Evolutionary conservation across 2,113 vertebrate genomes (phyloP), one percentile per base, ranked within the genome.

Genomic region (Garra rufa): DNA sequence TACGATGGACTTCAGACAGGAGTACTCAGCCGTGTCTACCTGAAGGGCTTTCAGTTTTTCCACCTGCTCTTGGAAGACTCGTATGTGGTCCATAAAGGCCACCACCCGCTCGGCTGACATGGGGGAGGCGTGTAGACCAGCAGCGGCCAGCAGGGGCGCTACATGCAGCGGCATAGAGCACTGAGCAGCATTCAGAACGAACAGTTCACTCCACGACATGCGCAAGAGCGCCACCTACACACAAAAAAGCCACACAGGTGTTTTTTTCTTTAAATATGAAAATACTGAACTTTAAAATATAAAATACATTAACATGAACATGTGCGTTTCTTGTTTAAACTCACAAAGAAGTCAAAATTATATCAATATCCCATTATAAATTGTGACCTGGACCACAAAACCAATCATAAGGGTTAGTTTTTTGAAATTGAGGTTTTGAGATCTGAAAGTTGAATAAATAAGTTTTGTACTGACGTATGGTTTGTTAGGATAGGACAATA

Each of bases 41-140:
- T 94, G 95, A 88, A 97, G 94, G 3, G 90, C 94, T 90, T 96
- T 96, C 90, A 96, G 94, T 90, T 96, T 95, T 92, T 96, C 96
- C 92, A 96, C 95, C 91, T 96, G 96, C 91, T 96, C 96, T 84
- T 96, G 95, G 92, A 96, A 96, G 83, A 95, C 94, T 0, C 96
- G 93, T 92, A 96, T 96, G 93, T 96, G 96, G 92, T 96, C 96
- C 96, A 97, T 96, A 93, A 96, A 96, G 85, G 96, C 96, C 89
- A 96, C 95, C 38, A 95, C 96, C 0, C 95, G 92, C 85, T 96
- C 96, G 0, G 96, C 95, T 0, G 94, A 95, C 96, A 95, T 95
- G 76, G 96, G 96, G 0, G 95, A 95, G 9, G 95, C 96, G 28
- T 96, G 96, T 48, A 96, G 94, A 76, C 96, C 96, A 0, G 96